Percentiles rank a stretch among this genome's conserved stretches.
Conservation (phyloP, 1,140 invertebrate species). For the Bombus turneri region DNA sequence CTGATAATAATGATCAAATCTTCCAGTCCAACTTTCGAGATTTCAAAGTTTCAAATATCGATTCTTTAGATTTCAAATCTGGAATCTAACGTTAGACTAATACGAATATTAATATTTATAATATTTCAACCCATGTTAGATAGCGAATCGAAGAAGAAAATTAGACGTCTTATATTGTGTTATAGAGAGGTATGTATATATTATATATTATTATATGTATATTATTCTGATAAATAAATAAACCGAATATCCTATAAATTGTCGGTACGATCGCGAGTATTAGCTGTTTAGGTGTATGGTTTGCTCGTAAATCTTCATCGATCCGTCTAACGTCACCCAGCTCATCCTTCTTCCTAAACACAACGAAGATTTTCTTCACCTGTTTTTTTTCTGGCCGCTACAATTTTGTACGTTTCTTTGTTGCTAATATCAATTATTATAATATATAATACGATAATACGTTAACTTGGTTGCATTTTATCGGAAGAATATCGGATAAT, state of each 20-base stretch:
- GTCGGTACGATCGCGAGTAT: neutral
- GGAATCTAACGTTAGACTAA: neutral
- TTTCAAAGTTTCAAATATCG: neutral
- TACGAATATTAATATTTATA: too few species aligned
- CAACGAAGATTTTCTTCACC: constrained; percentile 12
- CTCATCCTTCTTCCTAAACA: neutral
- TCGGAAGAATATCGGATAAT: neutral
- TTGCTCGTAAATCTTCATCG: constrained; percentile 72
- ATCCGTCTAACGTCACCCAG: constrained; percentile 30
- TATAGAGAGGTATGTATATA: neutral
- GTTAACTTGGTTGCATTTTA: neutral
- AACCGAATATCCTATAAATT: constrained; percentile 32
- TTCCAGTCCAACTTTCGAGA: too few species aligned
- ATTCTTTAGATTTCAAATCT: neutral
- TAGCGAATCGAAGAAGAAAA: too few species aligned
- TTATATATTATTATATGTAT: too few species aligned
- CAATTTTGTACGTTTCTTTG: neutral
- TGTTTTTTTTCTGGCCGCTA: neutral
- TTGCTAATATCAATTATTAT: neutral
- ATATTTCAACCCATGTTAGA: too few species aligned
- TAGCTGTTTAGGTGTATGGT: constrained; percentile 57
- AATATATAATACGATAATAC: too few species aligned
- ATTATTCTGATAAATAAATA: neutral
- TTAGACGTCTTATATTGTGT: too few species aligned
- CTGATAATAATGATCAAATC: too few species aligned